phyloP scores from a whole-genome alignment of 1,140 invertebrate genomes.

The Ctenoplectra terminalis region DNA sequence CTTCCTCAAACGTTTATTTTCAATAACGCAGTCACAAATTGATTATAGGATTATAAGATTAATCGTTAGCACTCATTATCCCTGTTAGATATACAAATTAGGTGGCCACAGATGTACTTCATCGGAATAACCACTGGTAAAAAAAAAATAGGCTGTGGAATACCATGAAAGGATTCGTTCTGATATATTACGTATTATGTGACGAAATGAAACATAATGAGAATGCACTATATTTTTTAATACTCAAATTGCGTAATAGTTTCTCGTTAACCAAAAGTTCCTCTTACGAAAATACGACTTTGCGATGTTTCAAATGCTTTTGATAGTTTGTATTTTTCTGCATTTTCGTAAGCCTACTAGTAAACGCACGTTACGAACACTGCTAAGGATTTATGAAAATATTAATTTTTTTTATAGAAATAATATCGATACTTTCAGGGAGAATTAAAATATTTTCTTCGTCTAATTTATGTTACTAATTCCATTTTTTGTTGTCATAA shows the following conservation, averaged over 20 bases:
- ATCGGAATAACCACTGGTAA: conserved; percentile 15
- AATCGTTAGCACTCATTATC: conserved; percentile 13
- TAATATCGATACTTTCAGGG: neutral
- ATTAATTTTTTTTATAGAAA: conserved; percentile 34
- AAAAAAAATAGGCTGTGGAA: conserved; percentile 39
- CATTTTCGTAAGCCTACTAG: neutral
- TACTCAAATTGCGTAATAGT: conserved; percentile 16
- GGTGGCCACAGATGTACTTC: conserved; percentile 37
- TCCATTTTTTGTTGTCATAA: neutral
- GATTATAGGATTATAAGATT: neutral
- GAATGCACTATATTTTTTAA: conserved; percentile 22
- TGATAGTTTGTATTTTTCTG: conserved; percentile 1
- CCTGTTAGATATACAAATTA: conserved; percentile 21
- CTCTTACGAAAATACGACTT: conserved; percentile 14
- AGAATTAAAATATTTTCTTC: neutral
- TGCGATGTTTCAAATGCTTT: conserved; percentile 15
- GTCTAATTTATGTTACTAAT: neutral
- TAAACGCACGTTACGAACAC: neutral
- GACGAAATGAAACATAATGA: neutral
- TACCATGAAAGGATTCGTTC: conserved; percentile 47
- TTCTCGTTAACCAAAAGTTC: conserved; percentile 27
- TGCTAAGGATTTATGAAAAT: neutral
- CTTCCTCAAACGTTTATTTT: conserved; percentile 14
- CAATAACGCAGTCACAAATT: neutral
- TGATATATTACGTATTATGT: conserved; percentile 5